phyloP scores from a whole-genome alignment of 37 sponge, comb jelly and placozoan species.

The Tethya wilhelma region DNA sequence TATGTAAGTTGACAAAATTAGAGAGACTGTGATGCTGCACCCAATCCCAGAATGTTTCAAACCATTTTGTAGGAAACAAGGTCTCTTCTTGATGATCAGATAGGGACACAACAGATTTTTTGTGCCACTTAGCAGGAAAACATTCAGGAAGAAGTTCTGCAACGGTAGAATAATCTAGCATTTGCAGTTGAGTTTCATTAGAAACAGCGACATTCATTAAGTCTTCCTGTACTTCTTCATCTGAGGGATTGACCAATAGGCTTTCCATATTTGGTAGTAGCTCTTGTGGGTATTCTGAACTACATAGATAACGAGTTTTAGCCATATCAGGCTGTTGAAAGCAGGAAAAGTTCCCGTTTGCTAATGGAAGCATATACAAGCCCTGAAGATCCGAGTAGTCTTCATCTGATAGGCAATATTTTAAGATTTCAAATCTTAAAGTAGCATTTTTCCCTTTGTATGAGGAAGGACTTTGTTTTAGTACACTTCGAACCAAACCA shows the following conservation, averaged over 20 bases:
- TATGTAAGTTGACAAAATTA: background rate
- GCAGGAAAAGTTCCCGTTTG: slow-evolving; percentile 22
- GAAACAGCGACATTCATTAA: slow-evolving; percentile 16
- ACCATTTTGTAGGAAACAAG: slow-evolving; percentile 1
- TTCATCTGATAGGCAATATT: slow-evolving; percentile 47
- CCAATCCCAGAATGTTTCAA: slow-evolving; percentile 56
- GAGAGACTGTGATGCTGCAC: slow-evolving; percentile 4
- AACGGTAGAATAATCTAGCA: background rate
- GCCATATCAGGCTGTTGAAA: background rate
- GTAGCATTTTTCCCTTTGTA: slow-evolving; percentile 4
- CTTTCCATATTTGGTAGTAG: slow-evolving; percentile 28
- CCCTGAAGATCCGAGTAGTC: slow-evolving; percentile 25
- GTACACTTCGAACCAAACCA: background rate
- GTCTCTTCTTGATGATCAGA: slow-evolving; percentile 1
- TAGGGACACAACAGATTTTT: background rate
- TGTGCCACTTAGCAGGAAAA: slow-evolving; percentile 8
- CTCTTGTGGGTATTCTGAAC: slow-evolving; percentile 19
- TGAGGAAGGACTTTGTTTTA: background rate
- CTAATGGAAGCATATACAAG: slow-evolving; percentile 35
- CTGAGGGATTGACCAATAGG: slow-evolving; percentile 6
- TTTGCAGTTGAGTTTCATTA: slow-evolving; percentile 21
- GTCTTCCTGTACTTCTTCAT: slow-evolving; percentile 3
- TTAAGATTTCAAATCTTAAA: slow-evolving; percentile 22
- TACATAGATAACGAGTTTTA: slow-evolving; percentile 9
- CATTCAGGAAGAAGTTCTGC: background rate